Base-by-base conservation (phyloP, 2,888 invertebrate genomes). In the Hyalella azteca region DNA sequence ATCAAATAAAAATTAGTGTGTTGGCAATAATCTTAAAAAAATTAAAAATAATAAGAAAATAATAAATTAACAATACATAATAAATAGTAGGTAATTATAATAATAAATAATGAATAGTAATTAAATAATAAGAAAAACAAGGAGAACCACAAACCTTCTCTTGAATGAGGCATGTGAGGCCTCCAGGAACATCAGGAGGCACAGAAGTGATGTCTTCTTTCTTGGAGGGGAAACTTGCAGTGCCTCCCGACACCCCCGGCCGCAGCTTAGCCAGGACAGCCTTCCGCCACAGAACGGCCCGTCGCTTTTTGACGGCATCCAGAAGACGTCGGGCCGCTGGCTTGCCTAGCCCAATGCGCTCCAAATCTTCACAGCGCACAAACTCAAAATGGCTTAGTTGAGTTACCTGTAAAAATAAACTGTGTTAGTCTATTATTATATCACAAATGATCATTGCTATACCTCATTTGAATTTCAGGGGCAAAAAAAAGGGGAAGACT, bases 361-460 rank as follows among this genome's bases (percentile, higher is more conserved):
- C 97, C 87, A 98, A 90, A 89, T 98, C 98, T 86, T 97, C 96
- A 0, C 94, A 90, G 86, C 94, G 94, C n/a, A 98, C 98, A 91
- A 95, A 96, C 86, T 98, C 97, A 88, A 99, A 99, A 89, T 99
- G 99, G 78, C 96, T 93, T 86, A 98, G 89, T 82, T 96, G 91
- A 48, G 98, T 96, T 81, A 97, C 92, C 91, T 95, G 91, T 19
- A 89, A 60, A 54, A 22, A 48, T 78, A 50, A 78, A 59, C 50
- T 15, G 15, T 45, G n/a, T n/a, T n/a, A n/a, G n/a, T n/a, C n/a
- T n/a, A n/a, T n/a, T n/a, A n/a, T n/a, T n/a, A n/a, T n/a, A n/a
- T n/a, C n/a, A n/a, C n/a, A n/a, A n/a, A n/a, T n/a, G n/a, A n/a
- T n/a, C n/a, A n/a, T n/a, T n/a, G n/a, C n/a, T n/a, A n/a, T n/a